phyloP scores from a whole-genome alignment of 2,888 invertebrate species.

The Harpalus rubripes region DNA sequence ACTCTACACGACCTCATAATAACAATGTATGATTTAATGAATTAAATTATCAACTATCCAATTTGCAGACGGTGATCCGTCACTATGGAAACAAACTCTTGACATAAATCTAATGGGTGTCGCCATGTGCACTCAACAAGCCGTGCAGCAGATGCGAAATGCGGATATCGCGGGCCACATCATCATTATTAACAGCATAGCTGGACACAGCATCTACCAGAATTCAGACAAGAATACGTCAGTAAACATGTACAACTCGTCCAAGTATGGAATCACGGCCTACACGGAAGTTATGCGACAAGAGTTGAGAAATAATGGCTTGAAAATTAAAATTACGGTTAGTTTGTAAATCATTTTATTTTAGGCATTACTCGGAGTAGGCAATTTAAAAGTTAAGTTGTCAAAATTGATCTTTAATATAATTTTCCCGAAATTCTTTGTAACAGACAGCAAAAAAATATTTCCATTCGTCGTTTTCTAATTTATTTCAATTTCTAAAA shows the following conservation, averaged over 20 bases:
- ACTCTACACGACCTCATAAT: no score
- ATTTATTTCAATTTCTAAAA: no score
- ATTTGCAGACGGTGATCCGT: background rate
- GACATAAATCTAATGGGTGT: background rate
- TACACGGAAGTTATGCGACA: background rate
- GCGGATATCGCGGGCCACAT: background rate
- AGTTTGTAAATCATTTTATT: background rate
- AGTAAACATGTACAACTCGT: background rate
- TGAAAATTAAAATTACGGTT: conserved; percentile 12
- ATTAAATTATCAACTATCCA: no score
- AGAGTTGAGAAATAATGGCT: background rate
- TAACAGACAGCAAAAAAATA: no score
- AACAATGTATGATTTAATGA: no score
- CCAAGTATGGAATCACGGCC: background rate
- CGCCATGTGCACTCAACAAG: background rate
- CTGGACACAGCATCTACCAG: background rate
- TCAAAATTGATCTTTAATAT: no score
- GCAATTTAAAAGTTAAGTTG: no score
- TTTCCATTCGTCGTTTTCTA: no score
- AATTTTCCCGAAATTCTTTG: no score
- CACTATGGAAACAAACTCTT: background rate
- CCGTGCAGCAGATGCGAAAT: background rate
- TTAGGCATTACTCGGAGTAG: no score
- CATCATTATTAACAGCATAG: background rate
- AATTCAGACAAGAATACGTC: background rate